Evolutionary conservation across 2,888 invertebrate species (phyloP).

Genomic region (Agrotis exclamationis): DNA sequence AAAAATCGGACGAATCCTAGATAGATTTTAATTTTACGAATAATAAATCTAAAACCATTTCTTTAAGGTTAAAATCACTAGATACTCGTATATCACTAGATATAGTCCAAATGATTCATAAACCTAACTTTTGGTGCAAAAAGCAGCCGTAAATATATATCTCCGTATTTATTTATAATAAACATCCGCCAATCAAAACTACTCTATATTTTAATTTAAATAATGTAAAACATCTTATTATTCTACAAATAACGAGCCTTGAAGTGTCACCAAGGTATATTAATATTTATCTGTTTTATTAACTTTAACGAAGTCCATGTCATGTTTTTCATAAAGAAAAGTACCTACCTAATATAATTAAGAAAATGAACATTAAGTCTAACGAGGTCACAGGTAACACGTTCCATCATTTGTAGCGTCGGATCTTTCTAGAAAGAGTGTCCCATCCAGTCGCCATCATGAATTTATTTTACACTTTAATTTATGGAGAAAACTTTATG

Average conservation of each 20-base stretch:
- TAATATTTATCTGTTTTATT: slow-evolving; percentile 18
- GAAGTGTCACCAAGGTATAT: slow-evolving; percentile 14
- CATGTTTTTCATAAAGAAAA: slow-evolving; percentile 16
- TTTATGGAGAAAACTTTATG: slow-evolving; percentile 45
- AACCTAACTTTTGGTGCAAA: too few species aligned
- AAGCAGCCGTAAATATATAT: not conserved
- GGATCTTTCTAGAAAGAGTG: slow-evolving; percentile 18
- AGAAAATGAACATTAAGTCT: slow-evolving; percentile 37
- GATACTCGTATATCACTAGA: too few species aligned
- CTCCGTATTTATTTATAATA: not conserved
- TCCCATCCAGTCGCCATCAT: slow-evolving; percentile 8
- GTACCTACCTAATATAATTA: slow-evolving; percentile 40
- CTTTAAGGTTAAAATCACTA: too few species aligned
- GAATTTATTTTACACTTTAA: slow-evolving; percentile 40
- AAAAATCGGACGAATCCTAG: too few species aligned
- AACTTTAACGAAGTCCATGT: slow-evolving; percentile 5
- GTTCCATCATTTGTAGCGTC: slow-evolving; percentile 10
- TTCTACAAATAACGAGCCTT: slow-evolving; percentile 13
- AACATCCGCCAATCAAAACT: not conserved
- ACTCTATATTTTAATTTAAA: not conserved
- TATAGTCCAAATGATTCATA: not conserved
- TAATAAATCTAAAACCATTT: too few species aligned
- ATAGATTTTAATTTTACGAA: too few species aligned
- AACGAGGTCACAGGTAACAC: slow-evolving; percentile 15
- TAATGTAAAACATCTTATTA: not conserved